Base-by-base conservation (phyloP, 1,140 invertebrate species). In the Leptinotarsa undecemlineata region DNA sequence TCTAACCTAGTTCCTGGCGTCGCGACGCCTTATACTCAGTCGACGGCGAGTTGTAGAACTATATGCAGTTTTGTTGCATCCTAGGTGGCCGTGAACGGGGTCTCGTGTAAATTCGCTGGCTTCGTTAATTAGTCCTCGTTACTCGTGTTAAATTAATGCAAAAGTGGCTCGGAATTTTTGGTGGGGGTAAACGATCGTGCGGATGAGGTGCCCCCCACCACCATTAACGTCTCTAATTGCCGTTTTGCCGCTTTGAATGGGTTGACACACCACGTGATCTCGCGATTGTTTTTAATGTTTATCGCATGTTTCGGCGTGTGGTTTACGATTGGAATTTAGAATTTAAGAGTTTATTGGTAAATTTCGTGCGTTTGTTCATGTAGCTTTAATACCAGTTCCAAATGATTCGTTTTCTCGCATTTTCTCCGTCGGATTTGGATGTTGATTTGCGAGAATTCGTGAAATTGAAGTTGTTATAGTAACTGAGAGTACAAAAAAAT, bases 1-100 rank as follows among this genome's bases (percentile, higher is more conserved):
- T 81, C 81, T 84, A 82, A 82, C 82, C 81, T 79, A 84, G 81
- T 84, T 84, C 83, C 82, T 83, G 75, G 80, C 75, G 77, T 76
- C 73, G 75, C 74, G 78, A 68, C 78, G 76, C 82, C 74, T 76
- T 63, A 71, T 76, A 64, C 74, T 82, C 79, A 57, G 85, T 84
- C 76, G 86, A 82, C 77, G 85, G 84, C 61, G 84, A 67, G 85
- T 81, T 48, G 84, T 82, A 47, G 86, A 86, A 64, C 84, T 83
- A 51, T 85, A 79, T 79, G 78, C 78, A 79, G 74, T 79, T 79
- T 74, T 75, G 75, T 74, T 78, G 74, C 77, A 78, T 68, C 72
- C 48, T 57, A 48, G 57, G 47, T 19, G 67, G 63, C 72, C 17
- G 42, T 74, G 67, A 60, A 15, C 48, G 42, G 71, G 14, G 33